A percentile compares a stretch with the other conserved stretches of the same genome.
These are phyloP conservation scores for Parthenolecanium corni DNA, from an alignment of 2,888 invertebrate species.

Conservation along the genomic window DNA sequence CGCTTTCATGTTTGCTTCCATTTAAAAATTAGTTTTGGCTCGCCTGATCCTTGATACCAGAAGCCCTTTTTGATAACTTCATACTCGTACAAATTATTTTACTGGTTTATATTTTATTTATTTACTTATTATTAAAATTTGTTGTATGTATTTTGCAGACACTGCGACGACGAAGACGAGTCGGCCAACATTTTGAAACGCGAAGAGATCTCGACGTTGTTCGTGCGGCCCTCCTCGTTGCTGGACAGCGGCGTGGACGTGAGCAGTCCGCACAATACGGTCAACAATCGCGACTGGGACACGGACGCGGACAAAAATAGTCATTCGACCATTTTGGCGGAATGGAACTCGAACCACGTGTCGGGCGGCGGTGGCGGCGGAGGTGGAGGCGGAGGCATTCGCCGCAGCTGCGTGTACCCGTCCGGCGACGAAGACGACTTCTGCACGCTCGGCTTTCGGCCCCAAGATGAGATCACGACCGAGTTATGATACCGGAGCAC, in stretches of 20 bases:
- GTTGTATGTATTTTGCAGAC: no score
- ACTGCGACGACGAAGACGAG: slow-evolving; percentile 13
- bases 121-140: no score
- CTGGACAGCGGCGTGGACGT: slow-evolving; percentile 43
- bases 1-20: no score
- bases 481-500: slow-evolving; percentile 49
- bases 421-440: slow-evolving; percentile 58
- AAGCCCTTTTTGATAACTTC: no score
- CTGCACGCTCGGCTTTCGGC: slow-evolving; percentile 69
- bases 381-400: no score
- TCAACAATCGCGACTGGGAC: slow-evolving; percentile 35
- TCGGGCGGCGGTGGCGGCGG: no score
- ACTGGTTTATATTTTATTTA: no score
- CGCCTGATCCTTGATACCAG: no score
- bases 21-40: no score
- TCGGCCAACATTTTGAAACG: slow-evolving; percentile 9
- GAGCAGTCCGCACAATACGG: slow-evolving; percentile 35
- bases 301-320: slow-evolving; percentile 36
- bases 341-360: slow-evolving; percentile 36
- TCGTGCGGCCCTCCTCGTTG: slow-evolving; percentile 40
- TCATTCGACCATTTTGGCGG: slow-evolving; percentile 17
- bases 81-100: neutral
- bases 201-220: slow-evolving; percentile 31
- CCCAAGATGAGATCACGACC: slow-evolving; percentile 79
- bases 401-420: slow-evolving; percentile 34